These are phyloP conservation scores for Gnathonemus longibarbis DNA, from an alignment of 2,113 vertebrate genomes.

Conservation along the genomic window DNA sequence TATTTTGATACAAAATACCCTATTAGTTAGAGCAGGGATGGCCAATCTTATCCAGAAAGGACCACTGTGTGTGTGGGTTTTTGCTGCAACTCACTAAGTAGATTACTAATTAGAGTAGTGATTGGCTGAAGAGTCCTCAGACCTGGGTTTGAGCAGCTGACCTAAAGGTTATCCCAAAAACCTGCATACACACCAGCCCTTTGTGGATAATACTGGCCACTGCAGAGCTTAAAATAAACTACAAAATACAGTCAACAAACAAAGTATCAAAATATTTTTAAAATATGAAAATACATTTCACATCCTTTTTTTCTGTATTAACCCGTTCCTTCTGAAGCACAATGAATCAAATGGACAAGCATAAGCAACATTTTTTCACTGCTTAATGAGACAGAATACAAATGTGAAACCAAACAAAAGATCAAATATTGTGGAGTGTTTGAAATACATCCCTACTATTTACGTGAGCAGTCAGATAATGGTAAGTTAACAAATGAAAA, in stretches of 20 bases:
- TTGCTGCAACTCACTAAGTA: no score
- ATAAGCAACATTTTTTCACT: neutral
- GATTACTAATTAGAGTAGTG: no score
- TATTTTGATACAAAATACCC: no score
- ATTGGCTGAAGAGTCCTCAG: no score
- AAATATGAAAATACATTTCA: neutral
- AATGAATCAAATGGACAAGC: neutral
- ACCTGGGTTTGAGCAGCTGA: no score
- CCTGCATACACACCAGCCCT: no score
- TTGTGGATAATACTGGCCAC: no score
- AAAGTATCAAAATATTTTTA: neutral
- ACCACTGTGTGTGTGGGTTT: no score
- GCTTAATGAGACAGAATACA: neutral
- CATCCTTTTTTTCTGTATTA: neutral
- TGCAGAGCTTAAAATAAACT: neutral
- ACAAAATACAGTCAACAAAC: neutral
- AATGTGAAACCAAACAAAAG: neutral
- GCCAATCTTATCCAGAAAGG: no score
- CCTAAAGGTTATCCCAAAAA: no score
- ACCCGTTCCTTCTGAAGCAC: neutral
- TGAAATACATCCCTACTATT: neutral
- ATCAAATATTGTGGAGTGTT: neutral
- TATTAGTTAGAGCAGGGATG: no score
- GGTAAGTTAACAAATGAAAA: neutral
- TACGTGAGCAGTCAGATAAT: neutral